phyloP scores from a whole-genome alignment of 2,888 invertebrate species.

The Drosophila meridiana region DNA sequence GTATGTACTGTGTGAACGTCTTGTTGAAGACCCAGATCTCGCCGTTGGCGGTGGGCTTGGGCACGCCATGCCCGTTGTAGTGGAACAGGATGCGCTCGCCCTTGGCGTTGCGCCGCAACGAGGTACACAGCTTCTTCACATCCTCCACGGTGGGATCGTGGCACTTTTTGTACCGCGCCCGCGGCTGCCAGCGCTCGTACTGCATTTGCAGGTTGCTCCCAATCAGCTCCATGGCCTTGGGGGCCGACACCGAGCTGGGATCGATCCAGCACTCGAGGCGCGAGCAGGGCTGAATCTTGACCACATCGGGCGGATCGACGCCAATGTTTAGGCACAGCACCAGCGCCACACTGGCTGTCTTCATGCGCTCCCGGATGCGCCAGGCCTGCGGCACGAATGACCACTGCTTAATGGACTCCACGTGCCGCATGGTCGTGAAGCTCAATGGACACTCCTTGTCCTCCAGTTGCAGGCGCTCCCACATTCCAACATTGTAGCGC shows the following conservation, averaged over 20 bases:
- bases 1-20: slow-evolving; percentile 99
- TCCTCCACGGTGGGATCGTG: slow-evolving; percentile 99
- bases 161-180: slow-evolving; percentile 98
- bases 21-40: slow-evolving; percentile 99
- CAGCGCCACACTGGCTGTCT: slow-evolving; percentile 99
- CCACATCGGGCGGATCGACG: slow-evolving; percentile 99
- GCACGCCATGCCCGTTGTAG: slow-evolving; percentile 99
- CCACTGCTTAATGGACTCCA: slow-evolving; percentile 89
- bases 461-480: not conserved
- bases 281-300: slow-evolving; percentile 98
- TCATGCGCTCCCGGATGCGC: slow-evolving; percentile 99
- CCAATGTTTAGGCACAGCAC: slow-evolving; percentile 99
- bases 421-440: slow-evolving; percentile 86
- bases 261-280: slow-evolving; percentile 98
- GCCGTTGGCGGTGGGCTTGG: slow-evolving; percentile 98
- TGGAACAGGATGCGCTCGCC: slow-evolving; percentile 99
- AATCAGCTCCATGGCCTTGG: slow-evolving; percentile 96
- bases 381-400: slow-evolving; percentile 91
- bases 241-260: slow-evolving; percentile 94
- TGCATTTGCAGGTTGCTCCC: slow-evolving; percentile 96
- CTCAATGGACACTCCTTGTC: slow-evolving; percentile 70
- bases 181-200: slow-evolving; percentile 99
- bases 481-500: not conserved
- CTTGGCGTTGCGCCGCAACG: slow-evolving; percentile 97
- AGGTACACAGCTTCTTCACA: slow-evolving; percentile 98